These are phyloP conservation scores for Tortrix viridana DNA, from an alignment of 2,888 invertebrate genomes.

Conservation along the genomic window DNA sequence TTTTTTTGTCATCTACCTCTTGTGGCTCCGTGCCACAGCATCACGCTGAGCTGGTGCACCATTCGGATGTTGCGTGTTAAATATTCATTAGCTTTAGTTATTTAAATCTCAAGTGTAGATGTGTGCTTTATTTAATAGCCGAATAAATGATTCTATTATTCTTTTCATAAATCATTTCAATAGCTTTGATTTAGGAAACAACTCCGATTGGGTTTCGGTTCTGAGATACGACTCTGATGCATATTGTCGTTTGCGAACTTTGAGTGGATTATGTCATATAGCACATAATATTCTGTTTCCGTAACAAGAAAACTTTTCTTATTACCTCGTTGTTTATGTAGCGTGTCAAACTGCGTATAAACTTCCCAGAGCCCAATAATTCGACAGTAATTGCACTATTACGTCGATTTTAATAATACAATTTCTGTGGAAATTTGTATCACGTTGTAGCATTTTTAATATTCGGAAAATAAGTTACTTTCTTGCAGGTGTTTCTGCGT, in stretches of 20 bases:
- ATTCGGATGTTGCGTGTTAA: too few relatives aligned
- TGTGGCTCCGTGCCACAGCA: too few relatives aligned
- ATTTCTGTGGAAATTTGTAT: conserved; percentile 1
- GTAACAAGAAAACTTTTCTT: conserved; percentile 32
- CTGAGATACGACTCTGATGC: neutral
- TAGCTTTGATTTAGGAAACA: too few relatives aligned
- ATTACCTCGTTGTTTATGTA: conserved; percentile 18
- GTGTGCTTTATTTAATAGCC: too few relatives aligned
- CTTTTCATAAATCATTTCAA: too few relatives aligned
- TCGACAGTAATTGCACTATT: conserved; percentile 30
- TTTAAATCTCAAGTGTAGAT: too few relatives aligned
- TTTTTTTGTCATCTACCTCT: too few relatives aligned
- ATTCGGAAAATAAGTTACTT: neutral
- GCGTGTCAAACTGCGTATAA: conserved; percentile 17
- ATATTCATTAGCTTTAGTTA: too few relatives aligned
- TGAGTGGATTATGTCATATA: neutral
- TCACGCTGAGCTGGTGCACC: too few relatives aligned
- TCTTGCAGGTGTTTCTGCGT: too few relatives aligned
- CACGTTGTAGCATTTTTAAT: conserved; percentile 4
- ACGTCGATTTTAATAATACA: conserved; percentile 21
- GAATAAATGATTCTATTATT: too few relatives aligned
- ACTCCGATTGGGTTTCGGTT: neutral
- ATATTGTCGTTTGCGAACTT: neutral
- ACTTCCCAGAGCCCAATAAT: conserved; percentile 16
- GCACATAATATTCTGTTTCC: conserved; percentile 16